Evolutionary conservation across 2,113 vertebrate species (phyloP).

Genomic region (Thalassarche chlororhynchos): DNA sequence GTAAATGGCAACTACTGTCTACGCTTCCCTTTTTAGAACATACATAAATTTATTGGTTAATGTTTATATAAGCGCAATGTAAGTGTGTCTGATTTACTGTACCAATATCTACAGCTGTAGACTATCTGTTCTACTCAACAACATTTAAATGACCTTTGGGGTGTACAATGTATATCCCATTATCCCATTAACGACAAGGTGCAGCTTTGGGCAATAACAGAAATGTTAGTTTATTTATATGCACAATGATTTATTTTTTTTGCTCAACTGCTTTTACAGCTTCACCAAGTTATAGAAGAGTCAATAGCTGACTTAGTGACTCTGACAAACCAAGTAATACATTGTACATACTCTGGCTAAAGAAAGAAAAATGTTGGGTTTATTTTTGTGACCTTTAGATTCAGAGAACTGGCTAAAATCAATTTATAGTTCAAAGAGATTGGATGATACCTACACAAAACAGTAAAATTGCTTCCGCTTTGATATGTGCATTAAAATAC

Average conservation of each 20-base stretch:
- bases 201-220: not conserved
- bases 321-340: slow-evolving; percentile 35
- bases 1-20: not conserved
- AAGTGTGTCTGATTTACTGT: slow-evolving; percentile 3
- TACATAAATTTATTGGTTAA: not conserved
- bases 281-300: slow-evolving; percentile 30
- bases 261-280: slow-evolving; percentile 51
- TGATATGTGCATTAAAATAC: not conserved
- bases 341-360: slow-evolving; percentile 6
- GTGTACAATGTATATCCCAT: slow-evolving; percentile 25
- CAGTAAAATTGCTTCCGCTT: slow-evolving; percentile 45
- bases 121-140: slow-evolving; percentile 43
- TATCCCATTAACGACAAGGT: slow-evolving; percentile 46
- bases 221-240: slow-evolving; percentile 66
- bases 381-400: slow-evolving; percentile 69
- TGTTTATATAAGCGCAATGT: not conserved
- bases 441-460: slow-evolving; percentile 36
- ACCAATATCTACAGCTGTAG: not conserved
- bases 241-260: slow-evolving; percentile 34
- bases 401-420: slow-evolving; percentile 63
- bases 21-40: not conserved
- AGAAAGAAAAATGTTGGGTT: slow-evolving; percentile 20
- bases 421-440: slow-evolving; percentile 57
- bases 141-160: slow-evolving; percentile 52
- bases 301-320: slow-evolving; percentile 47